Conservation (phyloP, 2,797 vertebrate species). For the Danio albolineatus region DNA sequence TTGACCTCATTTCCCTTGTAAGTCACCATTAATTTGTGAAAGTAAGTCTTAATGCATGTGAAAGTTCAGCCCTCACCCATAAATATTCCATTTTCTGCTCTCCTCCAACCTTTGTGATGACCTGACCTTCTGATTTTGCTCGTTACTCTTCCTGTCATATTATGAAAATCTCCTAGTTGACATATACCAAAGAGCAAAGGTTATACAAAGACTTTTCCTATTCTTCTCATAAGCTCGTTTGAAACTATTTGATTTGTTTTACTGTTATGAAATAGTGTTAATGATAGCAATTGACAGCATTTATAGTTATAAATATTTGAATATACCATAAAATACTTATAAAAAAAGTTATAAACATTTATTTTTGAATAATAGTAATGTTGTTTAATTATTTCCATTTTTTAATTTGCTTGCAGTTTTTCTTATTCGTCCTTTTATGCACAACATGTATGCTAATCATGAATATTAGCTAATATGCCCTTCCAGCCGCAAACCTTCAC, state of each 20-base stretch:
- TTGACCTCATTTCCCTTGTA: slow-evolving; percentile 21
- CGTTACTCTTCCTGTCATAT: slow-evolving; percentile 13
- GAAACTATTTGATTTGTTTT: not conserved
- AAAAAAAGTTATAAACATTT: too few relatives aligned
- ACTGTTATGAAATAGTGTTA: too few relatives aligned
- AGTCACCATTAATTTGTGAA: slow-evolving; percentile 18
- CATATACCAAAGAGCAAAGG: slow-evolving; percentile 15
- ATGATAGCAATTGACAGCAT: too few relatives aligned
- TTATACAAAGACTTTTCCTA: not conserved
- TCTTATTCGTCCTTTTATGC: too few relatives aligned
- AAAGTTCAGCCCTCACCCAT: slow-evolving; percentile 20
- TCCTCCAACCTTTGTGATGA: slow-evolving; percentile 8
- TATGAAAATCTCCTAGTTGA: slow-evolving; percentile 11
- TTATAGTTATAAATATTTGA: too few relatives aligned
- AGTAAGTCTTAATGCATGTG: slow-evolving; percentile 35
- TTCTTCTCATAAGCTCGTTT: not conserved
- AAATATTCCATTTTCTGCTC: slow-evolving; percentile 28
- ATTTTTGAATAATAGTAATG: too few relatives aligned
- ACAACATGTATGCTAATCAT: too few relatives aligned
- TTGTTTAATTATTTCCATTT: too few relatives aligned
- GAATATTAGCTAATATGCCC: too few relatives aligned
- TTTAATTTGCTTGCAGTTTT: too few relatives aligned
- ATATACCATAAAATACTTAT: too few relatives aligned
- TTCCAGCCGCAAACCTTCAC: too few relatives aligned
- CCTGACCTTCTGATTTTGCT: slow-evolving; percentile 26